These are phyloP conservation scores for Mystacornis crossleyi DNA, from an alignment of 2,113 vertebrate genomes.

Conservation along the genomic window DNA sequence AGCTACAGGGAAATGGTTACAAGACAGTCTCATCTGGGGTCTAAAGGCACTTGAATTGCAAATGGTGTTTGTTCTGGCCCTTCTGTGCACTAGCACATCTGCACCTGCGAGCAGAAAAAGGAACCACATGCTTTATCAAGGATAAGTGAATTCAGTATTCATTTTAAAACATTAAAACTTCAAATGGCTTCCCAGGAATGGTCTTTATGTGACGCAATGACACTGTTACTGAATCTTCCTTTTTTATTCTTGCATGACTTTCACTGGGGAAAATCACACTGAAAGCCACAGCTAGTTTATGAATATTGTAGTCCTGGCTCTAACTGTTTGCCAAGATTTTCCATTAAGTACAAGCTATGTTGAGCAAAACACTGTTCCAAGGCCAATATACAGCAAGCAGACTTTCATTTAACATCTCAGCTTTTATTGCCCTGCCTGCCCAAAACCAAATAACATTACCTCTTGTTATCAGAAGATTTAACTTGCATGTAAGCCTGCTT, in stretches of 20 bases:
- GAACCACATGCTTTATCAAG: conserved; percentile 9
- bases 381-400: neutral
- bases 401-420: conserved; percentile 43
- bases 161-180: conserved; percentile 31
- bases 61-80: conserved; percentile 31
- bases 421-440: conserved; percentile 32
- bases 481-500: neutral
- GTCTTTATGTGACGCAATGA: conserved; percentile 38
- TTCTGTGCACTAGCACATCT: neutral
- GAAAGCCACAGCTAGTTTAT: conserved; percentile 49
- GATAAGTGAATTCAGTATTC: neutral
- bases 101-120: neutral
- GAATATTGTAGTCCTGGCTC: conserved; percentile 16
- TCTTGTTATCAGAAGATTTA: conserved; percentile 11
- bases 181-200: neutral
- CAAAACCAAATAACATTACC: conserved; percentile 40
- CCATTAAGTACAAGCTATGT: conserved; percentile 37
- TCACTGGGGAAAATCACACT: conserved; percentile 6
- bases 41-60: conserved; percentile 48
- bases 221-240: conserved; percentile 48
- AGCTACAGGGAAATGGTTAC: neutral
- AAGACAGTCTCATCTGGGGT: neutral
- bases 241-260: conserved; percentile 57
- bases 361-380: conserved; percentile 35
- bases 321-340: conserved; percentile 45